phyloP scores from a whole-genome alignment of 2,113 vertebrate species.

The Neoarius graeffei region DNA sequence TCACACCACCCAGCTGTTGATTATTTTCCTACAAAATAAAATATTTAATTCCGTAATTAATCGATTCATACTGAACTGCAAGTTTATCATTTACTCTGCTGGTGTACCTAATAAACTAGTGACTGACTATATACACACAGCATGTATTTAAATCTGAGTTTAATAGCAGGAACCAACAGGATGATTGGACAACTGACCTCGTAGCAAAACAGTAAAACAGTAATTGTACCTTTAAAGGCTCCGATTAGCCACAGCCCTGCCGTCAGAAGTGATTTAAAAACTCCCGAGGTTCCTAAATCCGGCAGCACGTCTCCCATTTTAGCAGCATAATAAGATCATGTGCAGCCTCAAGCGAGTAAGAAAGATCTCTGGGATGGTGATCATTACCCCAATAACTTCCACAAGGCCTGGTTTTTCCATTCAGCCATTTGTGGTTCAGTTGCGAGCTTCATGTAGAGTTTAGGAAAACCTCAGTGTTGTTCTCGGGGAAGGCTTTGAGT shows the following conservation, averaged over 20 bases:
- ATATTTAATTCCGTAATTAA: background rate
- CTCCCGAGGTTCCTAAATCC: conserved; percentile 21
- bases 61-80: background rate
- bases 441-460: background rate
- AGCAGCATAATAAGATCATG: conserved; percentile 28
- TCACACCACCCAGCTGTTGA: no score
- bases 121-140: background rate
- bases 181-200: background rate
- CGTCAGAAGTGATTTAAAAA: conserved; percentile 10
- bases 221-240: conserved; percentile 23
- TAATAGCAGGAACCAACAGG: background rate
- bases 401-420: conserved; percentile 23
- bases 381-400: conserved; percentile 29
- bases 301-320: conserved; percentile 5
- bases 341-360: background rate
- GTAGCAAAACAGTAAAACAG: background rate
- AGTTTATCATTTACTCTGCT: background rate
- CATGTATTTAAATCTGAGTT: background rate
- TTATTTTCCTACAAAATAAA: background rate
- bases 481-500: background rate
- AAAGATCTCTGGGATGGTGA: conserved; percentile 6
- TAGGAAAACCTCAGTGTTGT: conserved; percentile 7
- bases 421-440: background rate
- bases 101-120: background rate
- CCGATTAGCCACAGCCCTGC: conserved; percentile 8